Conservation (phyloP, 2,113 vertebrate species). For the Silurus glanis region DNA sequence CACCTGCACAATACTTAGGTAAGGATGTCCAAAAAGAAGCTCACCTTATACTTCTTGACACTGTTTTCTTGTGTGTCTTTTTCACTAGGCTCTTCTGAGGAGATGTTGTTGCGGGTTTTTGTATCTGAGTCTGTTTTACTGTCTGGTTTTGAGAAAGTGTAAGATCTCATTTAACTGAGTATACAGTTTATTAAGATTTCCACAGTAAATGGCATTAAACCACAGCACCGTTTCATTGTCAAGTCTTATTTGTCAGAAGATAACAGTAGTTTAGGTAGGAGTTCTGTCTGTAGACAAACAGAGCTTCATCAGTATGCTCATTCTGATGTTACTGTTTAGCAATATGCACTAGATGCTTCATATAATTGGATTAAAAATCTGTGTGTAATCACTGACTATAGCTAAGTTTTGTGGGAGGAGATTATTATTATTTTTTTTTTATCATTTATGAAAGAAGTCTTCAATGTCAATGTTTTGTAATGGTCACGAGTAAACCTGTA, state of each 20-base stretch:
- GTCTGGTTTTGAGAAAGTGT: slow-evolving; percentile 67
- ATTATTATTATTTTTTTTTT: not conserved
- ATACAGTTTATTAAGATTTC: not conserved
- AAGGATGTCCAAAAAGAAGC: not conserved
- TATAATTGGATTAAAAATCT: not conserved
- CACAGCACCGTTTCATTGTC: not conserved
- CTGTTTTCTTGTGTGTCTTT: slow-evolving; percentile 82
- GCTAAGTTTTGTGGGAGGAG: not conserved
- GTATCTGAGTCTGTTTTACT: slow-evolving; percentile 88
- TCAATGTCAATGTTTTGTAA: not conserved
- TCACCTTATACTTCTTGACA: slow-evolving; percentile 80
- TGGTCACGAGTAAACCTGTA: not conserved
- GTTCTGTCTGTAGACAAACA: not conserved
- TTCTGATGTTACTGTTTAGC: not conserved
- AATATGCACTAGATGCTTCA: not conserved
- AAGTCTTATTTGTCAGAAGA: not conserved
- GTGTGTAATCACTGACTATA: not conserved
- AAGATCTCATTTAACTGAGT: not conserved
- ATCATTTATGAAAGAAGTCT: not conserved
- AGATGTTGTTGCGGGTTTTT: slow-evolving; percentile 82
- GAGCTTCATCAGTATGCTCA: not conserved
- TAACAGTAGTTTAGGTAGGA: not conserved
- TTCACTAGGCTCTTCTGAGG: slow-evolving; percentile 83
- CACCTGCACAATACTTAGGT: not conserved
- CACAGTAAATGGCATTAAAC: not conserved